Evolutionary conservation across 1,140 invertebrate species (phyloP), one percentile per base, ranked within the genome.

Genomic region (Drosophila kohkoa): DNA sequence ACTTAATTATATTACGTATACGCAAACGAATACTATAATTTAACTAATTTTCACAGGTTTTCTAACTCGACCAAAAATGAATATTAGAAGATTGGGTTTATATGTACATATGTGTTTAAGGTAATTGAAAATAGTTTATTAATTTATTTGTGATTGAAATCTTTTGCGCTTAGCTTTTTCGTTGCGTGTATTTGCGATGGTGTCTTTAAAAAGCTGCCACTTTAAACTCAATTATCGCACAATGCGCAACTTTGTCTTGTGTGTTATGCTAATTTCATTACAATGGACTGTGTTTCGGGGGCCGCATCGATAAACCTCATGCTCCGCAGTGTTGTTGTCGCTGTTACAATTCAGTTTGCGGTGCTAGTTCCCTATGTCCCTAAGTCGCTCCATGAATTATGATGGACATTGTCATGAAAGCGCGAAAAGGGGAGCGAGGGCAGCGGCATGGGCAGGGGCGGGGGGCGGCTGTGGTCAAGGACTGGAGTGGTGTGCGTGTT

Each of bases 341-440:
- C 32, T 11, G 35, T 35, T 15, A 32, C 51, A 13, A n/a, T 41
- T 41, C 38, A 10, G 11, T 30, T 51, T 52, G n/a, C 51, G 13
- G 25, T 13, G 13, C 51, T 54, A 58, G 8, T 30, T 58, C 41
- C 28, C 13, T 48, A 6, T 46, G 57, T 25, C 20, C 20, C 16
- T 30, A 45, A 45, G 70, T 38, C 58, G 16, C 49, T 54, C 73
- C 48, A 80, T 87, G 83, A 88, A 87, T 88, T 87, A 88, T 87
- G 83, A 87, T 82, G 80, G 77, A 87, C 83, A 74, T 75, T 88
- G 83, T 87, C 83, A 75, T 82, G 82, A 88, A 68, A 79, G 82
- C 59, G 79, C 73, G 73, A 70, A 59, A 32, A 41, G 45, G 62
- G 30, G 60, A 57, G 63, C 43, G 65, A 16, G 49, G 8, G 11